These are phyloP conservation scores for Fregata magnificens DNA, from an alignment of 2,113 vertebrate genomes.

Conservation along the genomic window DNA sequence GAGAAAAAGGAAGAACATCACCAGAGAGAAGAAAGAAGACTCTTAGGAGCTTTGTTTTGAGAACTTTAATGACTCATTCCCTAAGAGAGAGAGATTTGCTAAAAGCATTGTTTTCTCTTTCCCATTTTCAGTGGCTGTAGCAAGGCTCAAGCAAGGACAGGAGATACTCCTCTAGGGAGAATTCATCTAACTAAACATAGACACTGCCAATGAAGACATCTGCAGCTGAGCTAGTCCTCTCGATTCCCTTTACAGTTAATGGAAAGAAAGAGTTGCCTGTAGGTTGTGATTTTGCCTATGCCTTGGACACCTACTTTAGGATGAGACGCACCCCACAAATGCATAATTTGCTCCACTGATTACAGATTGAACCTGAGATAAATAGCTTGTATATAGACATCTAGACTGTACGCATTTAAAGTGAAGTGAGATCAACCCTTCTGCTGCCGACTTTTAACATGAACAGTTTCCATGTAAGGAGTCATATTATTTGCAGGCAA, in stretches of 20 bases:
- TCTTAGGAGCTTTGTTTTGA: not conserved
- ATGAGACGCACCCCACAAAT: not conserved
- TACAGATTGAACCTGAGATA: not conserved
- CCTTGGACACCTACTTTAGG: not conserved
- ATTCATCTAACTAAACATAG: not conserved
- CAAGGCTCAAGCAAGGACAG: not conserved
- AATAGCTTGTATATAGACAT: not conserved
- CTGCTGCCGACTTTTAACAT: not conserved
- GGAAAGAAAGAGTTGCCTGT: not conserved
- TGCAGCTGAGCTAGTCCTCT: not conserved
- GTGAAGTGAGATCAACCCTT: not conserved
- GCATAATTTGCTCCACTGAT: not conserved
- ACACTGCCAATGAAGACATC: not conserved
- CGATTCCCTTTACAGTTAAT: not conserved
- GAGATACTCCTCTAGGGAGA: not conserved
- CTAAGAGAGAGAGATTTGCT: not conserved
- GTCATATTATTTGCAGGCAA: not conserved
- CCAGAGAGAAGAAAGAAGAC: not conserved
- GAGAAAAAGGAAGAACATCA: not conserved
- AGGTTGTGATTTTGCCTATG: not conserved
- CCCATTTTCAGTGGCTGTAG: not conserved
- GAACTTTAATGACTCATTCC: not conserved
- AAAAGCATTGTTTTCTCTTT: not conserved
- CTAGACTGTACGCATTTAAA: not conserved
- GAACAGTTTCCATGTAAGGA: not conserved